Evolutionary conservation across 2,888 invertebrate species (phyloP).

Genomic region (Automeris io): DNA sequence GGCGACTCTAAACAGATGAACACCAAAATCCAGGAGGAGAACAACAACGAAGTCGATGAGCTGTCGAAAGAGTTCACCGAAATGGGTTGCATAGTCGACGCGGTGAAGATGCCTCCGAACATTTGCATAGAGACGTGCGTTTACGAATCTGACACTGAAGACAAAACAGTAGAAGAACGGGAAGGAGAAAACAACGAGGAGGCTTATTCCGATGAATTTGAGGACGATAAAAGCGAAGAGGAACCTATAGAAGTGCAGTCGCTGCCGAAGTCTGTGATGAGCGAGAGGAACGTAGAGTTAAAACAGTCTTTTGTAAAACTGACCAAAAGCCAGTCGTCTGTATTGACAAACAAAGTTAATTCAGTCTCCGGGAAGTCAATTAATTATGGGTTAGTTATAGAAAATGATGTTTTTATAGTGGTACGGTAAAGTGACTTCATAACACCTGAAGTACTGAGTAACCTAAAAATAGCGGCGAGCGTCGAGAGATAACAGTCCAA

Average conservation of each 20-base stretch:
- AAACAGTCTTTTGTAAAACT: conserved; percentile 38
- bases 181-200: conserved; percentile 40
- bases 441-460: no score
- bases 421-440: no score
- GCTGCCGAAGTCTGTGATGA: conserved; percentile 23
- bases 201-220: conserved; percentile 67
- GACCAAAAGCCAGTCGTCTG: conserved; percentile 51
- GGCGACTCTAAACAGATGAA: conserved; percentile 58
- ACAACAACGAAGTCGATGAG: conserved; percentile 68
- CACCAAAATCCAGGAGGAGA: conserved; percentile 58
- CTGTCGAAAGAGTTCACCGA: conserved; percentile 59
- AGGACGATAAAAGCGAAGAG: conserved; percentile 57
- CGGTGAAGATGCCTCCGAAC: conserved; percentile 56
- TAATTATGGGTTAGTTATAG: conserved; percentile 49
- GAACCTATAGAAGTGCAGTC: conserved; percentile 30
- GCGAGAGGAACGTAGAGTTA: conserved; percentile 20
- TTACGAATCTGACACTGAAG: conserved; percentile 47
- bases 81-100: conserved; percentile 69
- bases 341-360: conserved; percentile 35
- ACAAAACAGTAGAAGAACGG: conserved; percentile 21
- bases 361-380: conserved; percentile 54
- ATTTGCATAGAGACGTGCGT: conserved; percentile 62
- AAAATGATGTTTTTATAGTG: neutral
- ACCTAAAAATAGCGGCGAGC: no score
- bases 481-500: no score